phyloP scores from a whole-genome alignment of 2,113 vertebrate genomes.

The Otocyon megalotis region DNA sequence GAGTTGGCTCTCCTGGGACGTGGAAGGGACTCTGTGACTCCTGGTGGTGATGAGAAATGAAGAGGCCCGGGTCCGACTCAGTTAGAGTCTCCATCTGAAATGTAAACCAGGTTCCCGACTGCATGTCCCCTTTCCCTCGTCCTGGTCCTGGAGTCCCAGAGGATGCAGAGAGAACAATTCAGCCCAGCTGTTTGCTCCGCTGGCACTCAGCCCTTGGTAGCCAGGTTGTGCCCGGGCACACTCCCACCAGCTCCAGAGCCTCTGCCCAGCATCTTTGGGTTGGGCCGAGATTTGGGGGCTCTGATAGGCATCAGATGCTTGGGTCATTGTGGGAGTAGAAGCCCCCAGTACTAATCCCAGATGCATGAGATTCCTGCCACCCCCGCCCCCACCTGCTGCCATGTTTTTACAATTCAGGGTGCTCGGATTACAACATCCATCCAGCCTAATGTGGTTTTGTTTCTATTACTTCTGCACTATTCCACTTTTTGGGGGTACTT shows the following conservation, averaged over 20 bases:
- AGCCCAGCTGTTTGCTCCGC: neutral
- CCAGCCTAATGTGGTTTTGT: neutral
- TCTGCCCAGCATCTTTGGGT: neutral
- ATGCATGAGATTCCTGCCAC: neutral
- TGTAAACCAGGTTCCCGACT: conserved; percentile 66
- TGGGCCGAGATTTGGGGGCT: neutral
- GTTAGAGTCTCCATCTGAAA: conserved; percentile 75
- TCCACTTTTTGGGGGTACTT: neutral
- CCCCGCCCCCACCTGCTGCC: too few species aligned
- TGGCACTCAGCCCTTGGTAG: neutral
- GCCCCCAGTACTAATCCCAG: neutral
- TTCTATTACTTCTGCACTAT: neutral
- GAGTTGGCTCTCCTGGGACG: conserved; percentile 55
- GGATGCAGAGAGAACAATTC: conserved; percentile 38
- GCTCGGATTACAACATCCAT: neutral
- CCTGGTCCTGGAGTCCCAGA: conserved; percentile 36
- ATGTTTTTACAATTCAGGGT: neutral
- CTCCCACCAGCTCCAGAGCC: neutral
- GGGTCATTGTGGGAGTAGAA: neutral
- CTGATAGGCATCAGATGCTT: neutral
- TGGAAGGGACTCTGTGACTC: conserved; percentile 69
- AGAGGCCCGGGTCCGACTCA: conserved; percentile 73
- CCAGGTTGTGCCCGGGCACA: neutral
- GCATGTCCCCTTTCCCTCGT: neutral
- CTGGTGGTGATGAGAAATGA: conserved; percentile 69